phyloP scores from a whole-genome alignment of 2,113 vertebrate genomes.

The Zapus hudsonius region DNA sequence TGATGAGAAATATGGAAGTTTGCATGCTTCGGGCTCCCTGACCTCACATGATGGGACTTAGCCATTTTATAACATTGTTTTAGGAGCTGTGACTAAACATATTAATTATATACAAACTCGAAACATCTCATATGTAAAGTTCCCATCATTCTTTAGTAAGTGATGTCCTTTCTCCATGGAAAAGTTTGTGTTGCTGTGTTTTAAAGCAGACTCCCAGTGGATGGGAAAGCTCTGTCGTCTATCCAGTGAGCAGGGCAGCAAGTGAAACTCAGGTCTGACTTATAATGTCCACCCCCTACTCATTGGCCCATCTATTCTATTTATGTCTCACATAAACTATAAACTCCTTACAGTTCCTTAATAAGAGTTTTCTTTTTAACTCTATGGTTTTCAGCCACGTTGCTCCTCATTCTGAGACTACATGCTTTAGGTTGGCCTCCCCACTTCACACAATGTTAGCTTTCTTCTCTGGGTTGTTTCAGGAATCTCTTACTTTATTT shows the following conservation, averaged over 20 bases:
- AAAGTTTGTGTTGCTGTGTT: background rate
- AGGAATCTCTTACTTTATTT: background rate
- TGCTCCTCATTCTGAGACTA: background rate
- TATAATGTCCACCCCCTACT: background rate
- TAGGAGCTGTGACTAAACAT: background rate
- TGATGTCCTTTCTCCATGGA: background rate
- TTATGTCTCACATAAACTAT: background rate
- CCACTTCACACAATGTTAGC: background rate
- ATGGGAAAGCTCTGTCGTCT: background rate
- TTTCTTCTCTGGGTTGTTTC: background rate
- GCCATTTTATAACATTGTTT: constrained; percentile 5
- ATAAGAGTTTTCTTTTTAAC: background rate
- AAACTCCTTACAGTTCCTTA: background rate
- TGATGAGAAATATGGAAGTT: background rate
- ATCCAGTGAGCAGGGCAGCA: background rate
- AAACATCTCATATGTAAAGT: constrained; percentile 23
- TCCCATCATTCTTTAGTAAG: background rate
- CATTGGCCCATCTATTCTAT: background rate
- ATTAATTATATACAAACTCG: constrained; percentile 29
- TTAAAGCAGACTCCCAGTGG: background rate
- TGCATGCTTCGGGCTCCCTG: background rate
- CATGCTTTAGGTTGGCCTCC: background rate
- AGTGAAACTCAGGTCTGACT: background rate
- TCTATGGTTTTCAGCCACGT: background rate
- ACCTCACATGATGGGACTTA: background rate